phyloP scores from a whole-genome alignment of 64 coral and sea anemone genomes.

The Cladopsammia gracilis region DNA sequence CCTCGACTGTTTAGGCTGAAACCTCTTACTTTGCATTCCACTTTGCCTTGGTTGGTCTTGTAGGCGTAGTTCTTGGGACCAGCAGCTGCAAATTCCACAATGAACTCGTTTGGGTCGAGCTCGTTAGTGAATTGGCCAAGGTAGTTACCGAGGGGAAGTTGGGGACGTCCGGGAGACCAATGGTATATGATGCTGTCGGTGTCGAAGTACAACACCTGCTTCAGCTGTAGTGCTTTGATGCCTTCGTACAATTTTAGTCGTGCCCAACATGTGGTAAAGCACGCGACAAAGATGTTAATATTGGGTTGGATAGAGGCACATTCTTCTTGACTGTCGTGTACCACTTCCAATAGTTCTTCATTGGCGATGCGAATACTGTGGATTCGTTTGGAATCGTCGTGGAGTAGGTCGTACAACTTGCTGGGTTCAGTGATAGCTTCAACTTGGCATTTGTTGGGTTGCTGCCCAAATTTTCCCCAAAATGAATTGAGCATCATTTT shows the following conservation, averaged over 20 bases:
- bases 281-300: slow-evolving; percentile 36
- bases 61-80: slow-evolving; percentile 16
- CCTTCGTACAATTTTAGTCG: slow-evolving; percentile 33
- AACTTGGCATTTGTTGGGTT: neutral
- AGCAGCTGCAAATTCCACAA: slow-evolving; percentile 4
- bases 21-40: neutral
- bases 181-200: neutral
- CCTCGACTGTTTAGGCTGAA: neutral
- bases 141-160: slow-evolving; percentile 4
- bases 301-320: neutral
- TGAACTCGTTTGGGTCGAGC: neutral
- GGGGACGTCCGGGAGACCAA: neutral
- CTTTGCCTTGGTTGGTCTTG: neutral
- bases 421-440: neutral
- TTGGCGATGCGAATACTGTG: neutral
- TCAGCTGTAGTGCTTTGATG: neutral
- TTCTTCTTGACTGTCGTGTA: neutral
- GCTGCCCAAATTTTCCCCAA: slow-evolving; percentile 26
- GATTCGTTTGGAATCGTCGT: neutral
- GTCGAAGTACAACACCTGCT: neutral
- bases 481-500: slow-evolving; percentile 27
- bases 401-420: slow-evolving; percentile 15
- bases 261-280: slow-evolving; percentile 51
- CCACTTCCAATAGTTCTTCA: neutral
- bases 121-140: slow-evolving; percentile 25